Evolutionary conservation across 1,140 invertebrate genomes (phyloP), one percentile per base, ranked within the genome.

Genomic region (Sycobia sp.): DNA sequence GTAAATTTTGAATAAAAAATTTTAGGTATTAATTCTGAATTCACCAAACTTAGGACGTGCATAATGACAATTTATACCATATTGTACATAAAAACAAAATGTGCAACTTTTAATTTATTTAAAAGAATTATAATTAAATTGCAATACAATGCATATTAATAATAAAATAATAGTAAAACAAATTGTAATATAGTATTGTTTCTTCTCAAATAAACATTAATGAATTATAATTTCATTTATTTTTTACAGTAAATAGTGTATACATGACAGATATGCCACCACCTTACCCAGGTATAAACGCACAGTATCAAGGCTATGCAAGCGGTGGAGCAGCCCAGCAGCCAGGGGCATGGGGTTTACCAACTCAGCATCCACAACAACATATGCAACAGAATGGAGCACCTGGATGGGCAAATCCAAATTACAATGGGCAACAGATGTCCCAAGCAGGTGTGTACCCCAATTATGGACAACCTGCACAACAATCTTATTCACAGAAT

Each of bases 261-360:
- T 98, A 88, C 73, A 93, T 95, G 86, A 93, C 90, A 9, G 91
- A 94, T 72, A 92, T 88, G 73, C 95, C 96, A n/a, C 95, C 95
- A 57, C 95, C 96, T 0, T 98, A 98, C 83, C 94, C 95, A 44
- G 95, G 95, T 43, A 90, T 97, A 67, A 85, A 82, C 59, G 71
- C 77, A 4, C 72, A 78, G 11, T 83, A 85, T 63, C 76, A 78
- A 50, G 80, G 78, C 16, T 81, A 82, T 61, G 77, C 82, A 20
- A 77, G 64, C 13, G 69, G 72, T 22, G 75, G 69, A 54, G 44
- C 62, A 2, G 60, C 65, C 1, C 73, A 75, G 32, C 71, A 67
- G 58, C 46, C 39, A 16, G 70, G 73, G 29, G 74, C 68, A 16
- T 69, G 69, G 73, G 8, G 71, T 57, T 39, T 39, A 18, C n/a